phyloP scores from a whole-genome alignment of 2,797 vertebrate genomes.

The Gallinago nigripennis region DNA sequence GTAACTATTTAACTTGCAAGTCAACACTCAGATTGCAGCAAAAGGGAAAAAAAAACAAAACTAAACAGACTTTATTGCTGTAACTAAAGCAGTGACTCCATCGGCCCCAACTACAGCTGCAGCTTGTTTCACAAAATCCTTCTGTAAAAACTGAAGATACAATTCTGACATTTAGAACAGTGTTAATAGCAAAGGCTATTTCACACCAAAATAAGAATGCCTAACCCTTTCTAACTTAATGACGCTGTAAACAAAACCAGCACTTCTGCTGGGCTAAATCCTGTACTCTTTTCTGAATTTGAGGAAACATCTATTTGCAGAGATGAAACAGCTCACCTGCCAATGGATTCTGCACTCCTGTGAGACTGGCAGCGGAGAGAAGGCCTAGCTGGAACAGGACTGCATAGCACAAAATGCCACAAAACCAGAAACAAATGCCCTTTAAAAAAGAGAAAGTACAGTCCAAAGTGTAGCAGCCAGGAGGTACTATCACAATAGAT shows the following conservation, averaged over 20 bases:
- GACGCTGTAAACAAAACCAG: background rate
- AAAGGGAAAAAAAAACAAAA: constrained; percentile 46
- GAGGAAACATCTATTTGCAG: background rate
- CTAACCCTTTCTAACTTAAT: background rate
- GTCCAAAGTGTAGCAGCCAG: background rate
- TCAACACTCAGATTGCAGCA: constrained; percentile 29
- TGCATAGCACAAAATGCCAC: background rate
- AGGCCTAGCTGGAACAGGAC: background rate
- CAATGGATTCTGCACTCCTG: background rate
- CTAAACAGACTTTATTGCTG: constrained; percentile 27
- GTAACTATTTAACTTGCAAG: constrained; percentile 68
- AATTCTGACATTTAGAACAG: background rate
- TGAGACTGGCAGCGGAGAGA: background rate
- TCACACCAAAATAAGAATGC: background rate
- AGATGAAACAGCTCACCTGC: background rate
- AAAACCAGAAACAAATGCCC: background rate
- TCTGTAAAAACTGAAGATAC: background rate
- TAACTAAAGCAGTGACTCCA: constrained; percentile 4
- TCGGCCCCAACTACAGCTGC: background rate
- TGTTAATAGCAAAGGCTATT: background rate
- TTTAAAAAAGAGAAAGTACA: background rate
- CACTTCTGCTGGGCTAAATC: background rate
- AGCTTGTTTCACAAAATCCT: background rate
- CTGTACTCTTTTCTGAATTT: background rate
- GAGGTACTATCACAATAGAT: background rate